Conservation (phyloP, 1,140 invertebrate species). For the Galendromus occidentalis region DNA sequence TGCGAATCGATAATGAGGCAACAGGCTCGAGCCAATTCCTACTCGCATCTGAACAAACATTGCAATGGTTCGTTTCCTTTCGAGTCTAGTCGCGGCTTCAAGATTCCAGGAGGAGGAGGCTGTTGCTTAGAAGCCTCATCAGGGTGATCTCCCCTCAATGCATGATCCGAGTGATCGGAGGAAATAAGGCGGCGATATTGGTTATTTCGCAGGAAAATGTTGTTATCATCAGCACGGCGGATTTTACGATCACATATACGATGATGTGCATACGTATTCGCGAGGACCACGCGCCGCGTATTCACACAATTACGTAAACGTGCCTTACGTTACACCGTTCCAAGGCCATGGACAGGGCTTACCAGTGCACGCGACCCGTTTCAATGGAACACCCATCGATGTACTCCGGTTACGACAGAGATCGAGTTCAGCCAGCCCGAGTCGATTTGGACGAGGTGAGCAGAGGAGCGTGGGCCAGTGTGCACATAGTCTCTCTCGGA, state of each 20-base stretch:
- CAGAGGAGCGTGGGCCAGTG: too few relatives aligned
- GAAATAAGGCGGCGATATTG: too few relatives aligned
- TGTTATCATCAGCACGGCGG: background rate
- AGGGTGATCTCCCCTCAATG: too few relatives aligned
- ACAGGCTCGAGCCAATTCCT: slow-evolving; percentile 5
- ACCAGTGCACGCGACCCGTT: background rate
- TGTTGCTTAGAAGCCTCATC: too few relatives aligned
- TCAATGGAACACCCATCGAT: slow-evolving; percentile 3
- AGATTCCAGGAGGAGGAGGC: too few relatives aligned
- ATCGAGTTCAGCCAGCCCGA: background rate
- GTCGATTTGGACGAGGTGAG: background rate
- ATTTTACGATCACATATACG: background rate
- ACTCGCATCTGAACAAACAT: slow-evolving; percentile 1
- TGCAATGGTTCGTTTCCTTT: background rate
- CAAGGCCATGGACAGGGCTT: background rate
- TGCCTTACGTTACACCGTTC: slow-evolving; percentile 11
- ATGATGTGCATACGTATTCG: slow-evolving; percentile 9
- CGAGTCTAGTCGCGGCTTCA: too few relatives aligned
- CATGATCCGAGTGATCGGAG: too few relatives aligned
- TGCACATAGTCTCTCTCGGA: too few relatives aligned
- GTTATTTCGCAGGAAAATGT: background rate
- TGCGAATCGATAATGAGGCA: slow-evolving; percentile 8
- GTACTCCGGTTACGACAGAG: background rate
- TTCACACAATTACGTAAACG: slow-evolving; percentile 9
- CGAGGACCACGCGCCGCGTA: background rate